Conservation (phyloP, 2,888 invertebrate species). For the Allacma fusca region DNA sequence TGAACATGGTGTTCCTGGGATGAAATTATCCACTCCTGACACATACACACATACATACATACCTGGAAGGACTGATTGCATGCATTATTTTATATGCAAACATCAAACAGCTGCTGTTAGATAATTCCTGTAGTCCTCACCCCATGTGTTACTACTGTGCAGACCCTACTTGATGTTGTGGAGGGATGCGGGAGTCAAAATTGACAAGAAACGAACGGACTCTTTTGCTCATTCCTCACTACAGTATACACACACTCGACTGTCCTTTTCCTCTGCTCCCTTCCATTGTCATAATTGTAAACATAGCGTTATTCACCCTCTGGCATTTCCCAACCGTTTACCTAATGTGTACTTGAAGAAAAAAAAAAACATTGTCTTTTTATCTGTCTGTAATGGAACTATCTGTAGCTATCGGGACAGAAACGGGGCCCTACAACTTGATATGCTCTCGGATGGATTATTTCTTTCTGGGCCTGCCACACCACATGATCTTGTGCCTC, state of each 20-base stretch:
- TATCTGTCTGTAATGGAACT: not conserved
- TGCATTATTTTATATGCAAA: not conserved
- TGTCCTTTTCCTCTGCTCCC: not conserved
- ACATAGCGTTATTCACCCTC: conserved; percentile 23
- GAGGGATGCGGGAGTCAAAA: not conserved
- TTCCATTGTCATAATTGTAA: not conserved
- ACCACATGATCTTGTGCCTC: not conserved
- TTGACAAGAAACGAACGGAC: not conserved
- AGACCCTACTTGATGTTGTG: not conserved
- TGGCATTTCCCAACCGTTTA: conserved; percentile 5
- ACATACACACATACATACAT: too few species aligned
- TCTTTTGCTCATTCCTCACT: not conserved
- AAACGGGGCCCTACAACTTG: not conserved
- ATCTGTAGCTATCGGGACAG: not conserved
- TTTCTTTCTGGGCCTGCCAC: not conserved
- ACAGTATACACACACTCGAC: not conserved
- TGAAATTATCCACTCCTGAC: too few species aligned
- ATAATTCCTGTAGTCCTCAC: too few species aligned
- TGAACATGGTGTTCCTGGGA: too few species aligned
- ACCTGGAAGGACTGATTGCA: too few species aligned
- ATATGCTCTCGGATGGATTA: not conserved
- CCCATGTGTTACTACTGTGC: too few species aligned
- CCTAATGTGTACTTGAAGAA: too few species aligned
- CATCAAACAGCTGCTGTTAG: not conserved
- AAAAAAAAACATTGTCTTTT: not conserved